Evolutionary conservation across 2,113 vertebrate species (phyloP).

Genomic region (Mormyrus iriodes): DNA sequence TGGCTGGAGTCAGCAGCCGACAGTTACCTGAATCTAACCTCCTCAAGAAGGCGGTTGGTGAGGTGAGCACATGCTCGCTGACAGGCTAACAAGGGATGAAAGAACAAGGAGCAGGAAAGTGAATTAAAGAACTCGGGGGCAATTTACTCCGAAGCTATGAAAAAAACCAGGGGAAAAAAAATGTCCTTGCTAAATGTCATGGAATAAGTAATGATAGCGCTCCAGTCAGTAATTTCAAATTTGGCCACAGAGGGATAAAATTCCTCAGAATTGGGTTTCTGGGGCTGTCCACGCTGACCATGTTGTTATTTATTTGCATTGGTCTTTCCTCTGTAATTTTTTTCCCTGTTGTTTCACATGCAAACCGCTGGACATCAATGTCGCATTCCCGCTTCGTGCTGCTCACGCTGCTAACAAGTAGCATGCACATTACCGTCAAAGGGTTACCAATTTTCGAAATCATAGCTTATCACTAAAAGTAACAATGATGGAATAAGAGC

Average conservation of each 20-base stretch:
- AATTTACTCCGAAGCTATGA: constrained; percentile 10
- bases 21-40: not conserved
- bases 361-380: not conserved
- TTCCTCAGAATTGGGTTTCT: not conserved
- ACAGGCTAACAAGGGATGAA: not conserved
- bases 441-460: not conserved
- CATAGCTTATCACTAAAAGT: not conserved
- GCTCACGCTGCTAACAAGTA: not conserved
- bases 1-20: not conserved
- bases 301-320: not conserved
- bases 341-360: not conserved
- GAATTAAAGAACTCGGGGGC: not conserved
- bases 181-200: constrained; percentile 22
- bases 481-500: not conserved
- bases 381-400: not conserved
- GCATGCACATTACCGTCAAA: not conserved
- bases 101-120: not conserved
- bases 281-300: not conserved
- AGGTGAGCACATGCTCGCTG: not conserved
- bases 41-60: not conserved
- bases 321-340: not conserved
- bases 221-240: constrained; percentile 8
- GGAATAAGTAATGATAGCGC: constrained; percentile 1
- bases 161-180: constrained; percentile 7
- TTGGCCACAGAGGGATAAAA: not conserved